phyloP scores from a whole-genome alignment of 2,113 vertebrate species.

The Macroglossus sobrinus region DNA sequence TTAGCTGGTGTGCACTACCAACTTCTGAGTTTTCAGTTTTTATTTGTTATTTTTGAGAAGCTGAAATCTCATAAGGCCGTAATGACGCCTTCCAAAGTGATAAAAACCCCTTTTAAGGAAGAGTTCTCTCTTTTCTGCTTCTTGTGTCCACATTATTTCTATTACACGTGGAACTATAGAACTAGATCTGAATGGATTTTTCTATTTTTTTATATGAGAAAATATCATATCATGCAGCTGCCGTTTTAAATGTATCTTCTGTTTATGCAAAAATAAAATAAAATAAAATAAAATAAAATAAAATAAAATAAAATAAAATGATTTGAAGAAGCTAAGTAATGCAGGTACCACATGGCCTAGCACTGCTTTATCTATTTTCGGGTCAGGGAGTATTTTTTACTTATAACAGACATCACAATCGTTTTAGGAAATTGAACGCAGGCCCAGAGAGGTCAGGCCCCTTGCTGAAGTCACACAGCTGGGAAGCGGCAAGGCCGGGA shows the following conservation, averaged over 20 bases:
- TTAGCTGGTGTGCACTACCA: background rate
- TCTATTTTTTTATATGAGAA: background rate
- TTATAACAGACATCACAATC: background rate
- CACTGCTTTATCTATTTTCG: no score
- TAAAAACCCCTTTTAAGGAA: background rate
- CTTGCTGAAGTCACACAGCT: background rate
- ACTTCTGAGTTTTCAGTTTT: background rate
- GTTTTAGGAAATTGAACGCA: background rate
- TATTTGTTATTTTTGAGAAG: conserved; percentile 11
- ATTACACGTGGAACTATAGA: background rate
- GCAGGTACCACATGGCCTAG: accelerated
- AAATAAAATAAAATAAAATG: background rate
- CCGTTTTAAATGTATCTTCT: background rate
- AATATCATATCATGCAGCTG: background rate
- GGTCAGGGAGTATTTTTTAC: background rate
- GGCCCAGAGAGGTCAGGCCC: background rate
- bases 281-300: no score
- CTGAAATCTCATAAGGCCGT: background rate
- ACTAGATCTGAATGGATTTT: background rate
- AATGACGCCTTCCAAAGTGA: background rate
- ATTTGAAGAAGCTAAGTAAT: background rate
- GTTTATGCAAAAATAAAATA: background rate
- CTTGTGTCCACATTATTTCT: background rate
- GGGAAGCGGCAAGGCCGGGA: background rate
- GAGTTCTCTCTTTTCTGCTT: background rate